Percentiles rank a stretch among this genome's conserved stretches.
Conservation (phyloP, 1,140 invertebrate species). For the Zaprionus camerounensis region DNA sequence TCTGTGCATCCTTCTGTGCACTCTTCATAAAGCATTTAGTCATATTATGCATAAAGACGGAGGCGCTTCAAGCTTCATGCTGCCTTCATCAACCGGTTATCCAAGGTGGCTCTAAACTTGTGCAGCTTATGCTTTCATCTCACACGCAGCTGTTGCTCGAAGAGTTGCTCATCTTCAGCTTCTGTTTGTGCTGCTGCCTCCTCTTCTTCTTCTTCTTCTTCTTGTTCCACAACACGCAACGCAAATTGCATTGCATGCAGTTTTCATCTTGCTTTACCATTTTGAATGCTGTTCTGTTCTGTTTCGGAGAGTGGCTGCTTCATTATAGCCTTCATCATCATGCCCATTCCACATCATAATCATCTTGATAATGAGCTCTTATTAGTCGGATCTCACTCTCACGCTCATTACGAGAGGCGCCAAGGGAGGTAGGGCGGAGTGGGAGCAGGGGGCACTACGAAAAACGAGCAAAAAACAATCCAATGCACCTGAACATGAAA, state of each 20-base stretch:
- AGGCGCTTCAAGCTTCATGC: background rate
- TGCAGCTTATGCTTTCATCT: conserved; percentile 7
- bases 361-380: conserved; percentile 24
- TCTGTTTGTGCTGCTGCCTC: background rate
- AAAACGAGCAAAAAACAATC: conserved; percentile 6
- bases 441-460: conserved; percentile 15
- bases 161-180: conserved; percentile 6
- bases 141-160: conserved; percentile 30
- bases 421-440: background rate
- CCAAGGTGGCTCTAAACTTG: background rate
- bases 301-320: conserved; percentile 13
- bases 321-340: conserved; percentile 14
- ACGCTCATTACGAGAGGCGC: conserved; percentile 46
- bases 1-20: background rate
- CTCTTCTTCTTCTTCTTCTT: background rate
- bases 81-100: conserved; percentile 16
- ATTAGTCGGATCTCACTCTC: conserved; percentile 56
- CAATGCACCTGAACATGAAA: conserved; percentile 30
- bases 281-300: conserved; percentile 25
- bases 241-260: conserved; percentile 62
- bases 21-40: conserved; percentile 17
- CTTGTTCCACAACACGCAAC: conserved; percentile 16
- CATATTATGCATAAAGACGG: conserved; percentile 18
- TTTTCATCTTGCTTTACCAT: conserved; percentile 53
- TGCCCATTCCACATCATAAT: conserved; percentile 6